These are phyloP conservation scores for Scrobipalpa atriplicella DNA, from an alignment of 2,888 invertebrate species.

Conservation along the genomic window DNA sequence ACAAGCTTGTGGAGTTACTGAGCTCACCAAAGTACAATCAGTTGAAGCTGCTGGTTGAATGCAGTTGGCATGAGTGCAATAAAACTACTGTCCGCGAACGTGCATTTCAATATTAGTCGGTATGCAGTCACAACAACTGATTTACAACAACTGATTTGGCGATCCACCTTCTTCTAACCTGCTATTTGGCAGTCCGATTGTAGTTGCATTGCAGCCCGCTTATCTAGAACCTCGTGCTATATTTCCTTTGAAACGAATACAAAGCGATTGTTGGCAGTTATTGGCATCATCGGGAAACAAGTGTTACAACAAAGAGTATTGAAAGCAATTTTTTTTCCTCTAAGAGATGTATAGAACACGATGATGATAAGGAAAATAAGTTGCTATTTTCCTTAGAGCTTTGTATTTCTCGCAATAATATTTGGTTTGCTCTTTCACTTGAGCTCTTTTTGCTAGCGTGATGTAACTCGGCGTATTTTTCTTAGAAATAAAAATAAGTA, in stretches of 20 bases:
- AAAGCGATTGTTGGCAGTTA: slow-evolving; percentile 71
- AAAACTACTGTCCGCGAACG: background rate
- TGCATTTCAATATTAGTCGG: no score
- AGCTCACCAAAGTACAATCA: no score
- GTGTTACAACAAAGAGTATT: slow-evolving; percentile 50
- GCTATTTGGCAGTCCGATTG: no score
- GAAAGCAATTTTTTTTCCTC: slow-evolving; percentile 46
- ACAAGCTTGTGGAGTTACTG: no score
- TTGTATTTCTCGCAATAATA: slow-evolving; percentile 22
- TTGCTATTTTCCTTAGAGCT: slow-evolving; percentile 17
- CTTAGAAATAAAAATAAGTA: background rate
- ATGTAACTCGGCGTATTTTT: background rate
- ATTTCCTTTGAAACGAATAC: slow-evolving; percentile 68
- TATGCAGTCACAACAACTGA: no score
- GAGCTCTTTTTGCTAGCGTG: slow-evolving; percentile 7
- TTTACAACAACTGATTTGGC: no score
- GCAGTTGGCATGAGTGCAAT: background rate
- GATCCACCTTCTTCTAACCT: no score
- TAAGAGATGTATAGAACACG: slow-evolving; percentile 38
- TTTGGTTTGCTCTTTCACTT: slow-evolving; percentile 16
- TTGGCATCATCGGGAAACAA: slow-evolving; percentile 61
- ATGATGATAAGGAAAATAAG: slow-evolving; percentile 37
- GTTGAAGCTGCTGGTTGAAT: no score
- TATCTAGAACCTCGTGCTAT: slow-evolving; percentile 42
- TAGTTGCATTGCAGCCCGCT: background rate